phyloP scores from a whole-genome alignment of 2,888 invertebrate genomes.

The Ophion ventricosus region DNA sequence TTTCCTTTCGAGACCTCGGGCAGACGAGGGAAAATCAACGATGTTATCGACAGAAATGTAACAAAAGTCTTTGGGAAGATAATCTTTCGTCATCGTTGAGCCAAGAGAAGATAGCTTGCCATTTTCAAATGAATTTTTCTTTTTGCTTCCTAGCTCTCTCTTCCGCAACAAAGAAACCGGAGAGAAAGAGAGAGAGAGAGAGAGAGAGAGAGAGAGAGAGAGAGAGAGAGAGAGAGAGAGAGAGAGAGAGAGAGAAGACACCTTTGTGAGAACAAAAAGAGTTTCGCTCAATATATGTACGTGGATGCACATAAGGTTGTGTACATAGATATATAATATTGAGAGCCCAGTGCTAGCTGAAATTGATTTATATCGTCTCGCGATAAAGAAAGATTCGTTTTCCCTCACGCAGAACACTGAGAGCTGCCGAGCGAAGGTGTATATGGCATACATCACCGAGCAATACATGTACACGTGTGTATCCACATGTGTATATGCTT shows the following conservation, averaged over 20 bases:
- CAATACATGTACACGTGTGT: conserved; percentile 1
- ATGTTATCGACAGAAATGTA: background rate
- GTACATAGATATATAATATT: conserved; percentile 29
- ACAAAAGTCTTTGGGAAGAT: background rate
- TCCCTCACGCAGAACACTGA: conserved; percentile 58
- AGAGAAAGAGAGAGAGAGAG: no score
- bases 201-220: conserved; percentile 10
- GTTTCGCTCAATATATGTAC: conserved; percentile 34
- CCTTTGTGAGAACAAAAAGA: conserved; percentile 38
- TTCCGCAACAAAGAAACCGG: conserved; percentile 33
- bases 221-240: no score
- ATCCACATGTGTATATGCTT: background rate
- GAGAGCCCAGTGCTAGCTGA: conserved; percentile 53
- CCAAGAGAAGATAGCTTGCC: no score
- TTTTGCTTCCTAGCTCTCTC: conserved; percentile 12
- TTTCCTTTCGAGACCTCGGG: conserved; percentile 63
- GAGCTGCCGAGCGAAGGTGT: conserved; percentile 39
- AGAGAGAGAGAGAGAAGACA: conserved; percentile 36
- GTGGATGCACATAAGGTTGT: background rate
- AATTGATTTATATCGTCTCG: conserved; percentile 66
- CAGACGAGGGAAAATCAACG: conserved; percentile 40
- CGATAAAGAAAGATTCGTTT: conserved; percentile 66
- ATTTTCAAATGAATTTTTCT: conserved; percentile 43
- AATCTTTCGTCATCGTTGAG: background rate
- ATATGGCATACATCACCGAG: conserved; percentile 36